Conservation (phyloP, 2,113 vertebrate species). For the Chlorodrepanis virens region DNA sequence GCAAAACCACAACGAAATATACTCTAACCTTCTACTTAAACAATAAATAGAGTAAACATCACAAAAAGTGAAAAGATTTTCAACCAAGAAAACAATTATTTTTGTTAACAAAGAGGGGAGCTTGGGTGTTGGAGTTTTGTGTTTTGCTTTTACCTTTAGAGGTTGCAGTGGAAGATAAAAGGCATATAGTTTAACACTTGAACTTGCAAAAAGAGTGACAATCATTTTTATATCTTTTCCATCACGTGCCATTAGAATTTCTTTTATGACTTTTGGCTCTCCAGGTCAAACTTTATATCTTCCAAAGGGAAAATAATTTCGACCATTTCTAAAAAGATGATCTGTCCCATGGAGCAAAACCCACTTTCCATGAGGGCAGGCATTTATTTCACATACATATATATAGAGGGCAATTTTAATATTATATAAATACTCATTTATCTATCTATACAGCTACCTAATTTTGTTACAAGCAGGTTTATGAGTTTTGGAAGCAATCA, state of each 20-base stretch:
- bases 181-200: background rate
- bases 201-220: background rate
- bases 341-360: background rate
- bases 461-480: constrained; percentile 19
- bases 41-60: background rate
- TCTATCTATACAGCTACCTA: background rate
- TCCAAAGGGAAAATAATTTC: constrained; percentile 7
- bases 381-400: background rate
- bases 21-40: background rate
- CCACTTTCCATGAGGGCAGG: background rate
- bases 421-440: background rate
- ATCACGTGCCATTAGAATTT: background rate
- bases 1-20: background rate
- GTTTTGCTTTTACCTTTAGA: background rate
- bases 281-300: background rate
- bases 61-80: background rate
- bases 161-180: background rate
- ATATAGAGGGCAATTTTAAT: background rate
- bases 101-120: background rate
- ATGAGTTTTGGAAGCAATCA: background rate
- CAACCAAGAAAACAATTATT: background rate
- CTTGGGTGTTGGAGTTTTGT: background rate
- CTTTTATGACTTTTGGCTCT: background rate
- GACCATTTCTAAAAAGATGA: background rate
- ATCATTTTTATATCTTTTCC: background rate